Conservation (phyloP, 2,888 invertebrate genomes). For the Ceramica pisi region DNA sequence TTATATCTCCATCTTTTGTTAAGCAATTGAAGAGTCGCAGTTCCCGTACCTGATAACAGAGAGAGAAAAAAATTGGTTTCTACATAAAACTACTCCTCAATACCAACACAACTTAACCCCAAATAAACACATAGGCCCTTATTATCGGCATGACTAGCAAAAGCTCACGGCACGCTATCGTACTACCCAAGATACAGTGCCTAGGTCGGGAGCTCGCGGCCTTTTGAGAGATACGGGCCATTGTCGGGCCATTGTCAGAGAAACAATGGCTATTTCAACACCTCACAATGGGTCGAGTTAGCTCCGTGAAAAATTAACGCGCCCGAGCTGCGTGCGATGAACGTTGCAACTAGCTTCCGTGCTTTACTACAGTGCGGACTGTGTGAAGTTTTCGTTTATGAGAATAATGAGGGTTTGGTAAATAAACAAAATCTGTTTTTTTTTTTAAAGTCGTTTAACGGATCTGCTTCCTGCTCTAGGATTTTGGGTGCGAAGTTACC, state of each 20-base stretch:
- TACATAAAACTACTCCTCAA: background rate
- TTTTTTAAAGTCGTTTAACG: too few relatives aligned
- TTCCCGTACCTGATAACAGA: background rate
- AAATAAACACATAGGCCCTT: constrained; percentile 20
- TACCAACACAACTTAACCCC: background rate
- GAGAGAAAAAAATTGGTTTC: background rate
- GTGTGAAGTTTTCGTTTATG: constrained; percentile 37
- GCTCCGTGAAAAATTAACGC: constrained; percentile 84
- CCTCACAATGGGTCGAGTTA: constrained; percentile 82
- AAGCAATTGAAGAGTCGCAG: background rate
- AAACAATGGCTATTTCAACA: constrained; percentile 82
- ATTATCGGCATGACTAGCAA: constrained; percentile 60
- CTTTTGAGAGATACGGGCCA: constrained; percentile 80
- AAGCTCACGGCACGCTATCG: constrained; percentile 65
- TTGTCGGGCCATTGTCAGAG: constrained; percentile 81
- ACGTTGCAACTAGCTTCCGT: constrained; percentile 64
- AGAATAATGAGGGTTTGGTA: constrained; percentile 9
- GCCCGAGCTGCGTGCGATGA: constrained; percentile 76
- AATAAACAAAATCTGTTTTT: background rate
- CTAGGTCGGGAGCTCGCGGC: constrained; percentile 78
- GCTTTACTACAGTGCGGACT: constrained; percentile 20
- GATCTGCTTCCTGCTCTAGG: too few relatives aligned
- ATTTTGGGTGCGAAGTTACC: background rate
- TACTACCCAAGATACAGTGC: constrained; percentile 67
- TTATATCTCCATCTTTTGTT: background rate